A percentile compares a stretch with the other conserved stretches of the same genome.
These are phyloP conservation scores for Bubo bubo DNA, from an alignment of 2,113 vertebrate genomes.

Conservation along the genomic window DNA sequence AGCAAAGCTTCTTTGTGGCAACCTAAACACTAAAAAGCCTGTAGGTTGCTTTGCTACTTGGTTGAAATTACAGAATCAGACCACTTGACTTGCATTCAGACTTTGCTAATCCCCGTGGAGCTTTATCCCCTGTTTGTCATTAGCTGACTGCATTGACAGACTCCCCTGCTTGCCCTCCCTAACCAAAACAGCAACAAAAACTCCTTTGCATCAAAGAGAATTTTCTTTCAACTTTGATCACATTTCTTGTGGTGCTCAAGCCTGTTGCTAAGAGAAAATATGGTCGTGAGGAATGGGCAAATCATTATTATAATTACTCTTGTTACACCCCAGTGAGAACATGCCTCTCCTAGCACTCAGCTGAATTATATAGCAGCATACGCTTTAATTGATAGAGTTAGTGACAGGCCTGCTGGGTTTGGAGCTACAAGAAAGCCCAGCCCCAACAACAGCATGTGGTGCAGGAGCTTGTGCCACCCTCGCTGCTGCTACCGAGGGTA, in stretches of 20 bases:
- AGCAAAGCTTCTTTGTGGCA: slow-evolving; percentile 52
- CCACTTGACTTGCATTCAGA: slow-evolving; percentile 69
- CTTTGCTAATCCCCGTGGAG: slow-evolving; percentile 40
- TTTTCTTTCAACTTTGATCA: slow-evolving; percentile 40
- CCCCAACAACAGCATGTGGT: background rate
- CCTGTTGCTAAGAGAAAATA: slow-evolving; percentile 57
- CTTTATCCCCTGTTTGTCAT: slow-evolving; percentile 51
- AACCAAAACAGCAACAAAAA: slow-evolving; percentile 63
- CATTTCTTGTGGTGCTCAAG: background rate
- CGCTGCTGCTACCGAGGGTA: background rate
- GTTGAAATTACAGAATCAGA: slow-evolving; percentile 68
- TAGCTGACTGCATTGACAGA: slow-evolving; percentile 34
- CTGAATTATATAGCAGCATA: background rate
- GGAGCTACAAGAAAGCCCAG: background rate
- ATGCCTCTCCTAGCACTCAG: slow-evolving; percentile 14
- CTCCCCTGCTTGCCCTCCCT: slow-evolving; percentile 17
- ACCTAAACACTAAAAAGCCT: slow-evolving; percentile 46
- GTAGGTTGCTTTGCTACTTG: slow-evolving; percentile 53
- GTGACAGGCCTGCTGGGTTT: slow-evolving; percentile 34
- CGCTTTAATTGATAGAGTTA: slow-evolving; percentile 15
- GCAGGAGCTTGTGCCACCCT: background rate
- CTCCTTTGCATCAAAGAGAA: slow-evolving; percentile 53
- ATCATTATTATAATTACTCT: slow-evolving; percentile 50
- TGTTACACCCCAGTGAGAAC: slow-evolving; percentile 54
- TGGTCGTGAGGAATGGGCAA: background rate